Base-by-base conservation (phyloP, 1,140 invertebrate genomes). In the Drosophila lowei region DNA sequence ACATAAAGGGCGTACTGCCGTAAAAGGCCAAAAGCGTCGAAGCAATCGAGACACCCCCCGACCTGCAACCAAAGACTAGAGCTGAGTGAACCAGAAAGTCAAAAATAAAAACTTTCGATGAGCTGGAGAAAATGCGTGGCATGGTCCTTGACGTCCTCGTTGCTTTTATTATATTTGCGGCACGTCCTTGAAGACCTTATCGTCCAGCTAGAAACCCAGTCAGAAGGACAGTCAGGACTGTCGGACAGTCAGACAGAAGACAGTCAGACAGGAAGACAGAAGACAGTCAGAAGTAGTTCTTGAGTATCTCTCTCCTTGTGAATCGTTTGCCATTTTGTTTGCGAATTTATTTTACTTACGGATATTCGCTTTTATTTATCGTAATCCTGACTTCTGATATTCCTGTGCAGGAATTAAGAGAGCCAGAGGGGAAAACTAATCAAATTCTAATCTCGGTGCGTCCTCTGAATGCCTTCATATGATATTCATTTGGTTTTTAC, bases 1-100 rank as follows among this genome's bases (percentile, higher is more conserved):
- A 85, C 62, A 70, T 86, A 77, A 84, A 84, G 61, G 77, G 81
- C 81, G 81, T 77, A 77, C 47, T 64, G 71, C 71, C 65, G 48
- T 75, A 34, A 76, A 81, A 72, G 60, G 15, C 42, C 63, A 48
- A 66, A 68, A 43, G 65, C 63, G 50, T 34, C 57, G 63, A 34
- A 43, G 66, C 52, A 68, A 68, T 68, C 44, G 30, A 54, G 48
- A 54, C 48, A 46, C 25, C 8, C 8, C 4, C 23, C 28, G 8
- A 30, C 28, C 28, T 8, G 28, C 28, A 3, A 11, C 9, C 34
- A 38, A 30, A 30, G 28, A 13, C 11, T 11, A 13, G 11, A 38
- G 34, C 34, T 38, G 34, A 38, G 34, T 38, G 11, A 38, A 38
- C 11, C 34, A 43, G 21, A 67, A 67, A 66, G 63, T 55, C n/a